Percentiles rank a stretch among this genome's conserved stretches.
Conservation (phyloP, 2,113 vertebrate species). For the Urocitellus parryii region DNA sequence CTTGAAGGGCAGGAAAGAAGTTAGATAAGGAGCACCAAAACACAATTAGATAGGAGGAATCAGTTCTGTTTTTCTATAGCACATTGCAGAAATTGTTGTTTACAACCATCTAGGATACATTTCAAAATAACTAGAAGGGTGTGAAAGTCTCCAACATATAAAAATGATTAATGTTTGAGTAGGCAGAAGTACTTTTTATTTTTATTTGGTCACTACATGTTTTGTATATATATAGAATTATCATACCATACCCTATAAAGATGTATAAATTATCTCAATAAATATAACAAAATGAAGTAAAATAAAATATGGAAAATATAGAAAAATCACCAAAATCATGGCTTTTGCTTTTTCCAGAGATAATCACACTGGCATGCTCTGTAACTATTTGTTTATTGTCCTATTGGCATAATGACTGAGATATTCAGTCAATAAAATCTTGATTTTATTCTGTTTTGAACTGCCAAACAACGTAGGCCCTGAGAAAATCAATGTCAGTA, state of each 20-base stretch:
- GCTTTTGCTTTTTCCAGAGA: neutral
- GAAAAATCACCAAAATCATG: neutral
- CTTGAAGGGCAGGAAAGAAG: neutral
- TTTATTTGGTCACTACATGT: neutral
- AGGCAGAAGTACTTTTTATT: neutral
- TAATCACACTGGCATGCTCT: neutral
- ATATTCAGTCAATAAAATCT: conserved; percentile 37
- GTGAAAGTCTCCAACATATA: neutral
- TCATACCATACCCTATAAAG: neutral
- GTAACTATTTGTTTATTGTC: neutral
- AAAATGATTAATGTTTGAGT: neutral
- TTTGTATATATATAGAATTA: neutral
- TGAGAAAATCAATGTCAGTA: conserved; percentile 13
- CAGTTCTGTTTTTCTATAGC: neutral
- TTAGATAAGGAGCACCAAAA: neutral
- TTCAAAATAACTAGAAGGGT: neutral
- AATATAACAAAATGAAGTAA: neutral
- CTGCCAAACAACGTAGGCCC: neutral
- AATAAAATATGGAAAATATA: neutral
- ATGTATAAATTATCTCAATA: neutral
- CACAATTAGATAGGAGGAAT: neutral
- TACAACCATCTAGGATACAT: neutral
- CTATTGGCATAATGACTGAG: neutral
- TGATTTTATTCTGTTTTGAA: conserved; percentile 48
- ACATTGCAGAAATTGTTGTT: neutral